Conservation (phyloP, 2,888 invertebrate species). For the Camptogramma bilineatum region DNA sequence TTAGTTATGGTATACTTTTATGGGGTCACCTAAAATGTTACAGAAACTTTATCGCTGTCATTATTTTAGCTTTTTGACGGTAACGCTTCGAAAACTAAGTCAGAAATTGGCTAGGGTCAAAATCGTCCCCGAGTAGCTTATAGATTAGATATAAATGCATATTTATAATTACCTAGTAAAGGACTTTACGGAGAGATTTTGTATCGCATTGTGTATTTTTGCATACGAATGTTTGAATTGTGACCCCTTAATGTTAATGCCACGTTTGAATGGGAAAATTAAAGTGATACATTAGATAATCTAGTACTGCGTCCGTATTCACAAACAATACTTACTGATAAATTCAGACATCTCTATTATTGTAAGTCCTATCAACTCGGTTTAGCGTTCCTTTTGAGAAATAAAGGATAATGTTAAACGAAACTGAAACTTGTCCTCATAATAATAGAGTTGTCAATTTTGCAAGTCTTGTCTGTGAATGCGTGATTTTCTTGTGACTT, state of each 20-base stretch:
- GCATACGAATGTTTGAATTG: constrained; percentile 58
- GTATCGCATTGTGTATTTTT: constrained; percentile 71
- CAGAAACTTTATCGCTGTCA: neutral
- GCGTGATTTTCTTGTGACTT: constrained; percentile 36
- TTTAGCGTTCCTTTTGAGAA: neutral
- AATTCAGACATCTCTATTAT: neutral
- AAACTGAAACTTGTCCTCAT: neutral
- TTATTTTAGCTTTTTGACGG: neutral
- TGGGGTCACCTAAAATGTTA: neutral
- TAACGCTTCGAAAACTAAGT: constrained; percentile 9
- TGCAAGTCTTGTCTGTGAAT: constrained; percentile 18
- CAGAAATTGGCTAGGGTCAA: constrained; percentile 34
- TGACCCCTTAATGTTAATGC: constrained; percentile 36
- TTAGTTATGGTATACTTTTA: neutral
- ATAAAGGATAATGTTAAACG: neutral
- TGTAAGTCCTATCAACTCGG: neutral
- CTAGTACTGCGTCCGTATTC: constrained; percentile 21
- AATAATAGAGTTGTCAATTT: neutral
- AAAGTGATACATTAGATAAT: constrained; percentile 37
- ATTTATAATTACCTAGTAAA: constrained; percentile 58
- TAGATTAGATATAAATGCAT: constrained; percentile 60
- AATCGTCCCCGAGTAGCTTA: constrained; percentile 53
- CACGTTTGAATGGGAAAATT: constrained; percentile 30
- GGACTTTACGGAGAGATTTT: constrained; percentile 74
- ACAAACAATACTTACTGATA: constrained; percentile 8